Evolutionary conservation across 2,888 invertebrate genomes (phyloP).

Genomic region (Oligia fasciuncula): DNA sequence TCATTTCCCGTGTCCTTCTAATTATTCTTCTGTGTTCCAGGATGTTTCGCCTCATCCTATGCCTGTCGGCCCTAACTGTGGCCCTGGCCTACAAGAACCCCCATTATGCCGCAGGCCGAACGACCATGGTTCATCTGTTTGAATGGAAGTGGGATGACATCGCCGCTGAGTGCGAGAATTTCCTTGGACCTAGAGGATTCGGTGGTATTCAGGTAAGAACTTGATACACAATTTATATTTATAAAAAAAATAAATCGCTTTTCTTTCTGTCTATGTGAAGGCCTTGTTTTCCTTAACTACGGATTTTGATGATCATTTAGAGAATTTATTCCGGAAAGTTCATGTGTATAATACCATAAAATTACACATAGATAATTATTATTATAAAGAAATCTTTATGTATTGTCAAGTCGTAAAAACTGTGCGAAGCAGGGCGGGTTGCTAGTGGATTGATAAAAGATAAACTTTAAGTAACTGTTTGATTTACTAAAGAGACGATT

Average conservation of each 20-base stretch:
- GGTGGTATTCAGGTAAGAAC: constrained; percentile 92
- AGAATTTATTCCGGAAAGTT: no score
- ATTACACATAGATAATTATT: no score
- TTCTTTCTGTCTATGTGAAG: not conserved
- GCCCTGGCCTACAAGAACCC: constrained; percentile 88
- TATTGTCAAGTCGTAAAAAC: not conserved
- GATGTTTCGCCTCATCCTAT: constrained; percentile 82
- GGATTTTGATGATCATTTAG: not conserved
- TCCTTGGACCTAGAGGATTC: constrained; percentile 93
- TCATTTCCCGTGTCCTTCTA: not conserved
- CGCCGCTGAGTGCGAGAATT: constrained; percentile 94
- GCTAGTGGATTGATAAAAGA: not conserved
- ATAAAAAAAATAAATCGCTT: not conserved
- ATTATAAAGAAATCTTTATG: no score
- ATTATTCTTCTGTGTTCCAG: constrained; percentile 60
- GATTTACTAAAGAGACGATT: not conserved
- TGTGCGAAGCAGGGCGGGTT: not conserved
- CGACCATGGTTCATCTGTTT: constrained; percentile 93
- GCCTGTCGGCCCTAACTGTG: constrained; percentile 73
- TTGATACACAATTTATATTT: not conserved
- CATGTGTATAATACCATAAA: no score
- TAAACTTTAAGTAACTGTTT: not conserved
- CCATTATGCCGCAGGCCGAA: constrained; percentile 89
- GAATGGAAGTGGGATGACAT: constrained; percentile 96
- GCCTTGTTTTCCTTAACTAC: not conserved